These are phyloP conservation scores for Nesidiocoris tenuis DNA, from an alignment of 2,888 invertebrate genomes.

Conservation along the genomic window DNA sequence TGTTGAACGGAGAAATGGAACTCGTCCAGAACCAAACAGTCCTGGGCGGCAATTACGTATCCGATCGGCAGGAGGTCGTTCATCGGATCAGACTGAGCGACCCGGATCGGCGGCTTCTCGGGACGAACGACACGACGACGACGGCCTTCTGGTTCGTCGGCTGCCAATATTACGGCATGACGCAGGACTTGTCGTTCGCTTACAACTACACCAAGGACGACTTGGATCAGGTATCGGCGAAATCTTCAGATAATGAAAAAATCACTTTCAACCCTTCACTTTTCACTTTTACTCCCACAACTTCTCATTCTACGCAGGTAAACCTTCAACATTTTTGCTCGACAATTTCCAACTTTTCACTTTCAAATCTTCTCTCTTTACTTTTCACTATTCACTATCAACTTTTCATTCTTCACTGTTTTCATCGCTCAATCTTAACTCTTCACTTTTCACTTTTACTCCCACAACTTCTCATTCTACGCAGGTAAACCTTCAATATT, in stretches of 20 bases:
- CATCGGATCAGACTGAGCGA: slow-evolving; percentile 63
- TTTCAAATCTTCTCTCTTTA: no score
- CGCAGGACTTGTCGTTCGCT: slow-evolving; percentile 62
- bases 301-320: slow-evolving; percentile 58
- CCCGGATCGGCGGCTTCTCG: slow-evolving; percentile 64
- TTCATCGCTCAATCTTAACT: no score
- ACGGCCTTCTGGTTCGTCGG: slow-evolving; percentile 78
- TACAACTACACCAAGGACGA: slow-evolving; percentile 64
- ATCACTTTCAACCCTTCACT: not conserved
- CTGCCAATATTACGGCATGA: slow-evolving; percentile 68
- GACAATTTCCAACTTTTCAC: no score
- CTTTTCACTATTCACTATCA: no score
- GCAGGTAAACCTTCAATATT: no score
- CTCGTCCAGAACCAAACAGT: slow-evolving; percentile 64
- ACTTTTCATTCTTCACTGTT: no score
- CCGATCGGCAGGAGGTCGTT: slow-evolving; percentile 61
- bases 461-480: no score
- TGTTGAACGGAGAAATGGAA: slow-evolving; percentile 67
- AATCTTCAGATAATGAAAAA: no score
- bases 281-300: slow-evolving; percentile 55
- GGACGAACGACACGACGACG: slow-evolving; percentile 59
- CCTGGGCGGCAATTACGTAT: slow-evolving; percentile 63
- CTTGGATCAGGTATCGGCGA: slow-evolving; percentile 1
- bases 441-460: no score
- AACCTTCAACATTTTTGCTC: no score